Evolutionary conservation across 2,113 vertebrate genomes (phyloP).

Genomic region (Corapipo altera): DNA sequence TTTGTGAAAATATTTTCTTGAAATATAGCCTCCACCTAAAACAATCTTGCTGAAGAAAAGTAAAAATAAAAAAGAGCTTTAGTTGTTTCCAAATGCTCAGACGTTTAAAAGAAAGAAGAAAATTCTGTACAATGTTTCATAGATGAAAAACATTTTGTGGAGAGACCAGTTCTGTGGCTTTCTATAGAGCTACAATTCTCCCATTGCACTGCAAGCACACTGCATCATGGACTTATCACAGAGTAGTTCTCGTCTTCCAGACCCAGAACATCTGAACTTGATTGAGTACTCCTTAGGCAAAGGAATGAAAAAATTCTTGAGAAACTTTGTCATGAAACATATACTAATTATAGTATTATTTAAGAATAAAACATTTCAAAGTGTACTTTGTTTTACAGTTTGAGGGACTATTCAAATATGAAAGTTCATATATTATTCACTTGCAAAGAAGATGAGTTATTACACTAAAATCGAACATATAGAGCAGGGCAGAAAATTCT

Average conservation of each 20-base stretch:
- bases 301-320: neutral
- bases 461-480: neutral
- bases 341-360: constrained; percentile 3
- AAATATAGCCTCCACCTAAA: neutral
- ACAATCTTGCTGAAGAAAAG: neutral
- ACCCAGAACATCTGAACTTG: neutral
- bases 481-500: neutral
- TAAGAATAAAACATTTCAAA: neutral
- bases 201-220: neutral
- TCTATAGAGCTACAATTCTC: neutral
- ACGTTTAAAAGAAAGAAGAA: neutral
- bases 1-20: neutral
- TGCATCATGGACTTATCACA: neutral
- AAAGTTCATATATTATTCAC: neutral
- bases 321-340: neutral
- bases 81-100: neutral
- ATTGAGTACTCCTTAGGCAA: neutral
- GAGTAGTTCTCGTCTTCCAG: neutral
- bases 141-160: neutral
- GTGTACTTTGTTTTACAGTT: neutral
- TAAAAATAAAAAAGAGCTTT: neutral
- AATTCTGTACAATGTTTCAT: neutral
- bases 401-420: neutral
- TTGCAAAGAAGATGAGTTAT: constrained; percentile 1
- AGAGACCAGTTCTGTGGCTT: neutral